A percentile compares a stretch with the other conserved stretches of the same genome.
Evolutionary conservation across 1,140 invertebrate genomes (phyloP).

Genomic region (Pseudomyrmex concolor): DNA sequence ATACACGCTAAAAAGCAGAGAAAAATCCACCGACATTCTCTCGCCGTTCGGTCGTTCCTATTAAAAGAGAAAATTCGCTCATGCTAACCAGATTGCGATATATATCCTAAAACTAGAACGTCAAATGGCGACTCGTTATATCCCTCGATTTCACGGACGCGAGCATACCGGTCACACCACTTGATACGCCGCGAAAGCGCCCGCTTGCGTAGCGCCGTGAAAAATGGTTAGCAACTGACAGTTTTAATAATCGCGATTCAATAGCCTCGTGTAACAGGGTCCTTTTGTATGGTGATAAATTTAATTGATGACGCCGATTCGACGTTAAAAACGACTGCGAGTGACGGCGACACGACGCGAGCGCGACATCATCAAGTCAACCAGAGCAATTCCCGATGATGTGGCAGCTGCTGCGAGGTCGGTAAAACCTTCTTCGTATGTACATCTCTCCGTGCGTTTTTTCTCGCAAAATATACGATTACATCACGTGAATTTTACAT

Average conservation of each 20-base stretch:
- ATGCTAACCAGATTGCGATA: slow-evolving; percentile 13
- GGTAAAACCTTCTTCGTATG: not conserved
- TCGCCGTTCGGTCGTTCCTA: not conserved
- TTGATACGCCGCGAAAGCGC: not conserved
- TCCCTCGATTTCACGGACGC: not conserved
- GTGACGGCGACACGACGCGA: not conserved
- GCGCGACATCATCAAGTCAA: not conserved
- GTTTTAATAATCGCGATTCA: slow-evolving; percentile 11
- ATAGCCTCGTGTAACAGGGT: slow-evolving; percentile 4
- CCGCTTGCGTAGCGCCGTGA: not conserved
- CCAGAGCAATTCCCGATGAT: not conserved
- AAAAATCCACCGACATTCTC: slow-evolving; percentile 31
- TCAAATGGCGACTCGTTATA: slow-evolving; percentile 32
- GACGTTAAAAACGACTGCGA: not conserved
- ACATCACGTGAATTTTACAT: slow-evolving; percentile 7
- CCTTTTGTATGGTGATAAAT: not conserved
- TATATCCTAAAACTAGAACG: not conserved
- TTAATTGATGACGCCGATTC: slow-evolving; percentile 6
- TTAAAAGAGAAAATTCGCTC: slow-evolving; percentile 34
- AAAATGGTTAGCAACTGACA: slow-evolving; percentile 2
- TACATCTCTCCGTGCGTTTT: too few species aligned
- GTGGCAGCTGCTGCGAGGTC: not conserved
- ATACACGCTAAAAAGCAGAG: slow-evolving; percentile 18
- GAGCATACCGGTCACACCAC: not conserved
- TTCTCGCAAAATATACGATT: not conserved